Evolutionary conservation across 2,888 invertebrate species (phyloP), one percentile per base, ranked within the genome.

Genomic region (Diloba caeruleocephala): DNA sequence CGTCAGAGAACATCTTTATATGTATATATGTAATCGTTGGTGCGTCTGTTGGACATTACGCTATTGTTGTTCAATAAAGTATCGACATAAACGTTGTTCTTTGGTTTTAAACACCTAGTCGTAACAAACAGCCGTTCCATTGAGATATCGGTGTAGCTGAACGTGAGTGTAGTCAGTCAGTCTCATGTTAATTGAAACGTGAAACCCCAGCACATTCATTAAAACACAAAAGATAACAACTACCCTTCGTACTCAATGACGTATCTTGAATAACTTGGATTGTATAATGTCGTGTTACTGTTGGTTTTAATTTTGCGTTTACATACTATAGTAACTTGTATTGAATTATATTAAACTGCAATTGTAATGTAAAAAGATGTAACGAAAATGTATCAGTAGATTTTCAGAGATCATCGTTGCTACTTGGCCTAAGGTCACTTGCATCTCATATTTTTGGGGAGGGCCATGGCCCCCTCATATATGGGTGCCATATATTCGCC

Each of bases 111-210:
- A 39, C 14, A 28, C 13, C 32, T 15, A 6, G 10, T 29, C 1
- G 7, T 29, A 29, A 13, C 13, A 8, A 9, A 34, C 12, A 17
- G 10, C 6, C 9, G 9, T 5, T 19, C 6, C 14, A 46, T 38
- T 19, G 33, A 34, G n/a, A 7, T 4, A 7, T 21, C 5, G 19
- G 21, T 21, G 21, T 21, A 21, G 6, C 5, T 21, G 21, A 5
- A 21, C 23, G 9, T 15, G 6, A 9, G 9, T 26, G 2, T 19
- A 21, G 1, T 15, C 25, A 67, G 58, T 59, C 68, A 65, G 70
- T 58, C 63, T 71, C 74, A 72, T 68, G 65, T 74, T 79, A 77
- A 80, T 78, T 79, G 78, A 74, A 80, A 76, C 48, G 54, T 34
- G 64, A 69, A 66, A 74, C 62, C 66, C 41, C 58, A 17, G 32